Base-by-base conservation (phyloP, 1,140 invertebrate species). In the Lithobius niger region DNA sequence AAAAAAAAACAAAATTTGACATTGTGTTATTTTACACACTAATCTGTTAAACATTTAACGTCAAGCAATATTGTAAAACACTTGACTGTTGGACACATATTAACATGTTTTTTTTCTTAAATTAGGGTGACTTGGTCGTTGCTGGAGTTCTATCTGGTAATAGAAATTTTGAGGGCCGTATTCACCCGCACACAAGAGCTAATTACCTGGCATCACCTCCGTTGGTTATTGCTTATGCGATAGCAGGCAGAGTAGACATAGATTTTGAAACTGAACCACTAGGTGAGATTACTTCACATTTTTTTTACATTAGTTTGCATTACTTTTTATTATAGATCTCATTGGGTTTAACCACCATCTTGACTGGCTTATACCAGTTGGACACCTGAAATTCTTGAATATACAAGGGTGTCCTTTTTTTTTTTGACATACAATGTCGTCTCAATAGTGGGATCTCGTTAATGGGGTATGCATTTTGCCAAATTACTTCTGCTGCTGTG, bases 161-260 rank as follows among this genome's bases (percentile, higher is more conserved):
- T 68, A 74, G 95, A 1, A 98, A 98, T 70, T 98, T 98, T 71
- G 95, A 98, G 72, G 95, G 95, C 16, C 77, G 95, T 53, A 93
- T 98, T 65, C 94, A 98, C 72, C 93, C 95, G 0, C 83, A 91
- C 65, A 96, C 94, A 0, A 72, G 93, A 27, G 94, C 95, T 19
- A 98, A 98, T 72, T 99, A 97, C 66, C 75, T 98, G 48, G 94
- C 95, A 0, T 95, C 90, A 13, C 95, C 95, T 0, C 79, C 94
- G 3, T 70, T 98, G 10, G 94, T 97, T 19, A 94, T 99, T 60
- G 95, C 94, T 0, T 99, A 97, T 67, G 93, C 94, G 0, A 80
- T 99, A 25, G 92, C 92, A 52, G 95, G 94, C 22, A 86, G 84
- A 1, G 86, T 97, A 0, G 80, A 89, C 60, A 94, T 97, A 60